Base-by-base conservation (phyloP, 37 sponge, comb jelly and placozoan species). In the Oopsacas minuta region DNA sequence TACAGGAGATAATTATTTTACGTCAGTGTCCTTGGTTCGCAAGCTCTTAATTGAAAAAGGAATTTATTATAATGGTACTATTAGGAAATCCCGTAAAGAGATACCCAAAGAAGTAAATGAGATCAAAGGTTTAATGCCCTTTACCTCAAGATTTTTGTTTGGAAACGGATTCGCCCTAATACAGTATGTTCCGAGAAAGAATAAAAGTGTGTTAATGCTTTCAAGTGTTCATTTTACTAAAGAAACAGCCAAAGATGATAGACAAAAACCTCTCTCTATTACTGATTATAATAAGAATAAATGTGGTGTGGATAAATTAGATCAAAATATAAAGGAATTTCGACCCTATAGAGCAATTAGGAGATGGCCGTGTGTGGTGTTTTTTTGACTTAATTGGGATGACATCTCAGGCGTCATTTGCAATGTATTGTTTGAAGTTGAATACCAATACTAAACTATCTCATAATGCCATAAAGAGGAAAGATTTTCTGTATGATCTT, bases 311-410 rank as follows among this genome's bases (percentile, higher is more conserved):
- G 75, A 61, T n/a, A 61, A 20, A 3, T n/a, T 61, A n/a, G 75
- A 61, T n/a, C 7, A 20, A 12, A 25, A 32, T 5, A 20, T 61
- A 34, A 61, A 61, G 75, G 75, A 12, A n/a, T 61, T 25, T 61
- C 7, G 75, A n/a, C 75, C 75, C 7, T 61, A 61, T 61, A 25
- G 75, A 25, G 75, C 75, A 25, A 61, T 3, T 5, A 61, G 75
- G 30, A 61, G 75, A 61, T 61, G 75, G 75, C 75, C 75, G 28
- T 61, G 75, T 61, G 75, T 61, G 5, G 30, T 61, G 3, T 61
- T 61, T 12, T 42, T 61, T 46, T 61, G 20, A 10, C 28, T 3
- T 61, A 3, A 61, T 61, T 61, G 7, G 32, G 1, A 25, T 61
- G 20, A 3, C 75, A n/a, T 32, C 75, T 20, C 75, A 61, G 75